These are phyloP conservation scores for Buphagus erythrorhynchus DNA, from an alignment of 2,797 vertebrate genomes.

Conservation along the genomic window DNA sequence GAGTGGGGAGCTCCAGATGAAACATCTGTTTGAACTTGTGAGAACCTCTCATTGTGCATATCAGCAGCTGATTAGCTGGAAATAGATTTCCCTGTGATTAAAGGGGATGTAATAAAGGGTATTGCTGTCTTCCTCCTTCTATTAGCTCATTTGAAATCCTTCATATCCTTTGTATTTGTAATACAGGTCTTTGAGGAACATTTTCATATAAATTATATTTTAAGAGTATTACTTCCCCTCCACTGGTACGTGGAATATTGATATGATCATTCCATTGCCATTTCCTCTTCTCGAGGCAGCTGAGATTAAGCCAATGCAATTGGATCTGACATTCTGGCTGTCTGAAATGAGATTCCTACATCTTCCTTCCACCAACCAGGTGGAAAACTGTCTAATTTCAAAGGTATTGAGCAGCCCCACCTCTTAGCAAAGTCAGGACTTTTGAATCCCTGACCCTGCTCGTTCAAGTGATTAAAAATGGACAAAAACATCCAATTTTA, in stretches of 20 bases:
- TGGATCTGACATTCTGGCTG: not conserved
- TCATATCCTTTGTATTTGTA: constrained; percentile 5
- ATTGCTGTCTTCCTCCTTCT: not conserved
- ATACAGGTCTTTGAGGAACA: not conserved
- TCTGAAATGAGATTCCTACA: not conserved
- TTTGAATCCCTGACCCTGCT: not conserved
- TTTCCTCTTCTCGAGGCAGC: not conserved
- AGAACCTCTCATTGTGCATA: not conserved
- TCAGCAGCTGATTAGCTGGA: not conserved
- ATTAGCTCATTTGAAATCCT: not conserved
- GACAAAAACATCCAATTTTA: not conserved
- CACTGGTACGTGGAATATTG: not conserved
- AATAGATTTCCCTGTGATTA: constrained; percentile 13
- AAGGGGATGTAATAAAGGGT: not conserved
- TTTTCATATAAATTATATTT: constrained; percentile 23
- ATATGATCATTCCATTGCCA: not conserved
- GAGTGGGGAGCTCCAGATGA: not conserved
- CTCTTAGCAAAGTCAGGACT: not conserved
- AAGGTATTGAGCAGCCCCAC: not conserved
- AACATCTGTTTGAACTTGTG: not conserved
- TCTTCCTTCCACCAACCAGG: not conserved
- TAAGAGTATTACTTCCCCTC: constrained; percentile 16
- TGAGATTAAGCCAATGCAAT: not conserved
- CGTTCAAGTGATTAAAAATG: not conserved
- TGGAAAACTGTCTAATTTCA: not conserved